Evolutionary conservation across 2,113 vertebrate genomes (phyloP).

Genomic region (Elaphurus davidianus): DNA sequence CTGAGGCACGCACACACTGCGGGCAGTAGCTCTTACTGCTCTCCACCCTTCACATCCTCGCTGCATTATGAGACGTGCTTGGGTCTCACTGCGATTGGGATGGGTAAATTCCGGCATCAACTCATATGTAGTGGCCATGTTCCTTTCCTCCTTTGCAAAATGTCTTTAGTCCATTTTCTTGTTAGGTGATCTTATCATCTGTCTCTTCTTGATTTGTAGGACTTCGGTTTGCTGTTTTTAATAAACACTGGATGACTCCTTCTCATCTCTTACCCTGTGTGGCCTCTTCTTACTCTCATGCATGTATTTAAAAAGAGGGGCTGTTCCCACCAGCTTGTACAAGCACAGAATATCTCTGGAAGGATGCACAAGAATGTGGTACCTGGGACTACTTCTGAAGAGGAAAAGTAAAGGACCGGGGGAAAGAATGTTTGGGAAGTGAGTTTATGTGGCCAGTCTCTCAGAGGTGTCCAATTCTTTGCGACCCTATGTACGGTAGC

Average conservation of each 20-base stretch:
- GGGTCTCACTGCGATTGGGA: not conserved
- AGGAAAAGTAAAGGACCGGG: accelerated
- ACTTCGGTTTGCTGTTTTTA: not conserved
- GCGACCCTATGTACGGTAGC: not conserved
- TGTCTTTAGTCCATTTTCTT: not conserved
- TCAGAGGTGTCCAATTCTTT: not conserved
- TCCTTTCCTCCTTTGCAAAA: not conserved
- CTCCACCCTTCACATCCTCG: accelerated
- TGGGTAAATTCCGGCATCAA: accelerated
- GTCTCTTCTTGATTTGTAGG: not conserved
- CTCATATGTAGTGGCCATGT: no score
- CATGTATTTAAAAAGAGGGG: not conserved
- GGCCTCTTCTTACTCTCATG: not conserved
- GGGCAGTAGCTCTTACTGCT: no score
- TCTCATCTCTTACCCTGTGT: not conserved
- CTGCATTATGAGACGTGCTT: accelerated
- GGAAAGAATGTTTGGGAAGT: not conserved
- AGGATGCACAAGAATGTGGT: not conserved
- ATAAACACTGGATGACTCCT: not conserved
- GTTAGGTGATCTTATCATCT: not conserved
- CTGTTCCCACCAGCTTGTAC: not conserved
- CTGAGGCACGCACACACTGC: accelerated
- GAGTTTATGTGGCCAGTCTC: not conserved
- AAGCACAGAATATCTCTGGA: not conserved
- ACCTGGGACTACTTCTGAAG: not conserved